Evolutionary conservation across 2,888 invertebrate species (phyloP), one percentile per base, ranked within the genome.

Genomic region (Pseudanteris insignis): DNA sequence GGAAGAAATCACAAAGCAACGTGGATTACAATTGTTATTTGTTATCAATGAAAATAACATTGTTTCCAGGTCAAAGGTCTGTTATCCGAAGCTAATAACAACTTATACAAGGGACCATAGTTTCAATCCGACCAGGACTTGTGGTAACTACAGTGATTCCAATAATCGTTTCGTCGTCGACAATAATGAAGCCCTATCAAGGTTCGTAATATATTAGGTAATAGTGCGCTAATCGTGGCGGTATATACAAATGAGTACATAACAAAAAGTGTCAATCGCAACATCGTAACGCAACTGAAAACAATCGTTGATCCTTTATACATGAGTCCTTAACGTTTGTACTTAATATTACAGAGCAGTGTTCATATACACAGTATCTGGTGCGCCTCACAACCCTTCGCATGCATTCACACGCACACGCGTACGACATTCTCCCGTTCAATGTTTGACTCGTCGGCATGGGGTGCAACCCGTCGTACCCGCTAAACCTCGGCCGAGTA

Each of bases 181-280:
- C 76, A 77, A 70, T 77, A 75, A 78, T 79, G 74, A 72, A 74
- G 72, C 73, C 70, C 77, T 72, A 74, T 72, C 71, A 32, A 58
- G 34, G 70, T 69, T 76, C 70, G 69, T 74, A 74, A 76, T 78
- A 75, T 70, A 70, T 73, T 72, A 70, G 68, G 66, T 71, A 76
- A 70, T 77, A 78, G 76, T 77, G 77, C 72, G 71, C 76, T 79
- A 79, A 71, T 78, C 72, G 74, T 76, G 76, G 73, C 73, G 71
- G 68, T 79, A 79, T 79, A 73, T 79, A 79, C 79, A 79, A 73
- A 78, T 78, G 77, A 70, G 74, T 76, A 76, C 75, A 74, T 74
- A 78, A 76, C 69, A 69, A 71, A 67, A 69, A 63, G 51, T n/a
- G n/a, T 59, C 9, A 46, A 33, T 48, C 37, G 36, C 32, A n/a